Evolutionary conservation across 2,797 vertebrate species (phyloP).

Genomic region (Lycodopsis pacificus): DNA sequence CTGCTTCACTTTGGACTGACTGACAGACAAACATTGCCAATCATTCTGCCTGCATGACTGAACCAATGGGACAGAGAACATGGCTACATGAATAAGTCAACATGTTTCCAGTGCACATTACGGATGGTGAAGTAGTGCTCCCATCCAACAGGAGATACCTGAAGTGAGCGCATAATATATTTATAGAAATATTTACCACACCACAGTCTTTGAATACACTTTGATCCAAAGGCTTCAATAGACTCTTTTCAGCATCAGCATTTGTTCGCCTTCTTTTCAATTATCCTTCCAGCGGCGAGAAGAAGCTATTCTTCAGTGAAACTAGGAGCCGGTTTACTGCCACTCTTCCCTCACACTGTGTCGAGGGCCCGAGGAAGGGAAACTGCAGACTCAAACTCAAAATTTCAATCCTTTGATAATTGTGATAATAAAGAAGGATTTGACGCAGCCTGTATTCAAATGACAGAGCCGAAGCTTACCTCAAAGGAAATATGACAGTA

Average conservation of each 20-base stretch:
- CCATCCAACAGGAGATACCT: slow-evolving; percentile 18
- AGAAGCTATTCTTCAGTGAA: slow-evolving; percentile 43
- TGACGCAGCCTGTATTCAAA: slow-evolving; percentile 54
- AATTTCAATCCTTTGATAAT: slow-evolving; percentile 68
- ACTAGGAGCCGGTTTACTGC: slow-evolving; percentile 34
- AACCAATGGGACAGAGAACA: slow-evolving; percentile 1
- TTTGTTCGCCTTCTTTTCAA: slow-evolving; percentile 33
- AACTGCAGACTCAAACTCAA: slow-evolving; percentile 45
- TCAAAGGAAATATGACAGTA: slow-evolving; percentile 21
- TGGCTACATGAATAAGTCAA: slow-evolving; percentile 44
- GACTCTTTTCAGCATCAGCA: slow-evolving; percentile 3
- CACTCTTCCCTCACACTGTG: slow-evolving; percentile 38
- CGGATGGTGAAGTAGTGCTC: slow-evolving; percentile 21
- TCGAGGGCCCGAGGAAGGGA: slow-evolving; percentile 47
- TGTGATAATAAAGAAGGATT: slow-evolving; percentile 55
- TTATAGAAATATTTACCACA: slow-evolving; percentile 48
- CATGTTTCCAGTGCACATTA: slow-evolving; percentile 33
- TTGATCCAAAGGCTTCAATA: slow-evolving; percentile 26
- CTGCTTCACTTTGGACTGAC: not conserved
- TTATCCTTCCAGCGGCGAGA: slow-evolving; percentile 28
- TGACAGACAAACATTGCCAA: not conserved
- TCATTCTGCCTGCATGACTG: not conserved
- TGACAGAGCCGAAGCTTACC: slow-evolving; percentile 28
- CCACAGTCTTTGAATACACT: slow-evolving; percentile 20
- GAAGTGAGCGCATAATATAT: slow-evolving; percentile 31